Percentiles rank a stretch among this genome's conserved stretches.
Evolutionary conservation across 2,888 invertebrate species (phyloP).

Genomic region (Phlogophora meticulosa): DNA sequence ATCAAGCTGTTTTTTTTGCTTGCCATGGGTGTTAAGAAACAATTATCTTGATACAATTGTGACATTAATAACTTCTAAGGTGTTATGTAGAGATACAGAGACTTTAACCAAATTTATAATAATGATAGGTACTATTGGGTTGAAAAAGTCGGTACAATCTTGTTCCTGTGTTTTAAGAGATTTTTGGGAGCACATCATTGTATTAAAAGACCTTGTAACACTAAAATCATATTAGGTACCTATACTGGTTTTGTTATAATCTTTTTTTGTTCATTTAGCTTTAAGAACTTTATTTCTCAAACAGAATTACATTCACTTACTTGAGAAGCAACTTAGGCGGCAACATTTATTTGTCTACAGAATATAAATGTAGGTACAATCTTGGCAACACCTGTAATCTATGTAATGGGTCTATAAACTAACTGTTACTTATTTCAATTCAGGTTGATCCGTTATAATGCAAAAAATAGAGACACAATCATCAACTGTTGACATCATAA

Average conservation of each 20-base stretch:
- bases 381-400: not conserved
- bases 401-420: not conserved
- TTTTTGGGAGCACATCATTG: not conserved
- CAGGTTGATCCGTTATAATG: not conserved
- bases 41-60: not conserved
- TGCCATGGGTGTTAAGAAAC: too few species aligned
- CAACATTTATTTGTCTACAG: too few species aligned
- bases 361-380: too few species aligned
- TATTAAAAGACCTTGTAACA: too few species aligned
- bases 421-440: not conserved
- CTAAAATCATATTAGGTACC: too few species aligned
- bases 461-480: slow-evolving; percentile 11
- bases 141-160: not conserved
- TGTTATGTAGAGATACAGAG: not conserved
- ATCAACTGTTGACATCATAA: slow-evolving; percentile 49
- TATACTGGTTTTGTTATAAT: too few species aligned
- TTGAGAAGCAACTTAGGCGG: too few species aligned
- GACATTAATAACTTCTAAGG: not conserved
- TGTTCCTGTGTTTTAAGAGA: not conserved
- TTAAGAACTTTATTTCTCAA: too few species aligned
- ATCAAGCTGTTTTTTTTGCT: too few species aligned
- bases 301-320: too few species aligned
- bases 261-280: too few species aligned
- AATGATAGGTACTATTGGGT: not conserved
- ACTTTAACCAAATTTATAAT: not conserved